Evolutionary conservation across 2,888 invertebrate species (phyloP).

Genomic region (Ecdyonurus torrentis): DNA sequence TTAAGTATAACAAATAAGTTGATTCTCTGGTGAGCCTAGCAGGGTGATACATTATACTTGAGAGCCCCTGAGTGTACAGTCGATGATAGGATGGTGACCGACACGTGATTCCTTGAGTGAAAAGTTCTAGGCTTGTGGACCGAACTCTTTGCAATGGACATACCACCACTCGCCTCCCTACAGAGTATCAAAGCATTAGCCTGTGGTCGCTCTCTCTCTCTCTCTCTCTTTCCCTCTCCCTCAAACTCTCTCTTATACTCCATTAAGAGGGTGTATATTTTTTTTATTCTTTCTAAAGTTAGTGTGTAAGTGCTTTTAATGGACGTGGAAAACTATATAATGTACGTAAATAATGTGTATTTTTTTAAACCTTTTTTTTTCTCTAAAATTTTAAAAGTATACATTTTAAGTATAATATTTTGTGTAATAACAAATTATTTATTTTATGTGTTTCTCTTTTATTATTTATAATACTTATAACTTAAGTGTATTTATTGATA

Average conservation of each 20-base stretch:
- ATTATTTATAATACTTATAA: too few species aligned
- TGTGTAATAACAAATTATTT: too few species aligned
- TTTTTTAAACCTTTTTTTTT: too few species aligned
- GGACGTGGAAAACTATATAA: neutral
- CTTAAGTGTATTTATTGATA: too few species aligned
- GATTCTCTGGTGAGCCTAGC: neutral
- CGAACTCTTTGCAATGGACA: neutral
- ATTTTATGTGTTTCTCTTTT: too few species aligned
- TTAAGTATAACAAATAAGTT: neutral
- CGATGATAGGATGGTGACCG: neutral
- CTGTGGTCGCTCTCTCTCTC: conserved; percentile 1
- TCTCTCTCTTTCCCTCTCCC: neutral
- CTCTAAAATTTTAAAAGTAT: too few species aligned
- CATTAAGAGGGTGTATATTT: neutral
- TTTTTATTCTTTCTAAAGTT: neutral
- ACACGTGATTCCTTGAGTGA: neutral
- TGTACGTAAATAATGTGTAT: too few species aligned
- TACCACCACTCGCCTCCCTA: neutral
- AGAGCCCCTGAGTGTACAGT: neutral
- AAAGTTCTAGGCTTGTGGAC: neutral
- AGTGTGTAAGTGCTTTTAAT: neutral
- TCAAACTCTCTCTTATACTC: neutral
- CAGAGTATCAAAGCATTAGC: neutral
- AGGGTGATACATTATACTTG: neutral
- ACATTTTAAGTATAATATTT: too few species aligned